Base-by-base conservation (phyloP, 37 sponge, comb jelly and placozoan species). In the Cliona cf. orientalis region DNA sequence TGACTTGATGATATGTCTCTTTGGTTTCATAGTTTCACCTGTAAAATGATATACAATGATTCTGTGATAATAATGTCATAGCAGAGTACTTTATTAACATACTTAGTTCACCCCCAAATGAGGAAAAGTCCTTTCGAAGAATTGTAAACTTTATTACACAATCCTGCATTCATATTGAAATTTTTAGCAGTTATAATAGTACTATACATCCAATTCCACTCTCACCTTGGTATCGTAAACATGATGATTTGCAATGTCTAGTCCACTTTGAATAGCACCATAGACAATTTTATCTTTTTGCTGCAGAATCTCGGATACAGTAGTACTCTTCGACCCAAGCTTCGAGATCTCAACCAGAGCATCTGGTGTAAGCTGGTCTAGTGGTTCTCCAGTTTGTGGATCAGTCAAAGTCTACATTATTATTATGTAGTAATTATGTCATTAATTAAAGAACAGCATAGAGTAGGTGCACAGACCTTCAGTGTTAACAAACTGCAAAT, bases 191-290 rank as follows among this genome's bases (percentile, higher is more conserved):
- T 49, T 49, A 14, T 14, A 49, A 9, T 49, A 49, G 14, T 19
- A 19, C 53, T 49, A 49, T 49, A 14, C 53, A 49, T 49, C 9
- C 53, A 9, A 49, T 19, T 19, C 9, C 14, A 49, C 53, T 49
- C 53, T 19, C 14, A 49, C 53, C 53, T 49, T 49, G 9, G 14
- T 14, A 49, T 49, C 53, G 53, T 49, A 49, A 14, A 49, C 83
- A 12, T 43, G 12, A 19, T 76, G 66, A 78, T 92, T 92, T 40
- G 71, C 76, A 2, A 66, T 56, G 42, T 84, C 82, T n/a, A 92
- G 67, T 28, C 87, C 93, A 29, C 76, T 81, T 64, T 91, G 89
- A 42, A 92, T 92, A 29, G 88, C 93, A 28, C 77, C 89, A 71
- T 71, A 69, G 37, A 92, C 89, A 21, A 58, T 71, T 26, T 76